These are phyloP conservation scores for Molossus alvarezi DNA, from an alignment of 2,797 vertebrate species.

Conservation along the genomic window DNA sequence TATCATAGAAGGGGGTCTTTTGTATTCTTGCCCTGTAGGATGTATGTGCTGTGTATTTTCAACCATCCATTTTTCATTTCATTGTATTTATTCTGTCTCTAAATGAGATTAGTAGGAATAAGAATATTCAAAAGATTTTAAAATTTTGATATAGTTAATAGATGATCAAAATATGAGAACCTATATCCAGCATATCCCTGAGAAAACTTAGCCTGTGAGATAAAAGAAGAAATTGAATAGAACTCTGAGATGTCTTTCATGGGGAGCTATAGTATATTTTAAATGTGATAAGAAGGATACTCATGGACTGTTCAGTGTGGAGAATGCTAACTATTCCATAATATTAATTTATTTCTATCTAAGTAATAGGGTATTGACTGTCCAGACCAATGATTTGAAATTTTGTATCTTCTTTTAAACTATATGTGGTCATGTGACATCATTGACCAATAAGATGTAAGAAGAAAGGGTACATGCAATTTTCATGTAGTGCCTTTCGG, in stretches of 20 bases:
- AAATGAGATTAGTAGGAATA: background rate
- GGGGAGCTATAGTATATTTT: background rate
- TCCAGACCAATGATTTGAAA: background rate
- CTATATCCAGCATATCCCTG: background rate
- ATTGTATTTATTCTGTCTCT: background rate
- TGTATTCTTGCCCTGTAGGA: background rate
- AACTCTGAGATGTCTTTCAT: background rate
- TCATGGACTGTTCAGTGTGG: background rate
- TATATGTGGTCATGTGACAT: background rate
- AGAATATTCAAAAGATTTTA: background rate
- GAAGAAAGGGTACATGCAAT: background rate
- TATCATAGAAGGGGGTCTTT: background rate
- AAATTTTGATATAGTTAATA: background rate
- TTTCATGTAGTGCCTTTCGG: background rate
- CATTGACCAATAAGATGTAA: background rate
- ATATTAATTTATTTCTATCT: background rate
- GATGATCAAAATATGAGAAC: background rate
- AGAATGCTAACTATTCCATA: background rate
- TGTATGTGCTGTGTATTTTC: background rate
- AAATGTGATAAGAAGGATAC: background rate
- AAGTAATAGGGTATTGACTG: background rate
- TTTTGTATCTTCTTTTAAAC: background rate
- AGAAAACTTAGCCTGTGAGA: background rate
- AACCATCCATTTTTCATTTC: slow-evolving; percentile 4
- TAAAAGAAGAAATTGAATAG: background rate